Percentiles rank a stretch among this genome's conserved stretches.
phyloP scores from a whole-genome alignment of 2,888 invertebrate genomes.

The Drosophila atripex region DNA sequence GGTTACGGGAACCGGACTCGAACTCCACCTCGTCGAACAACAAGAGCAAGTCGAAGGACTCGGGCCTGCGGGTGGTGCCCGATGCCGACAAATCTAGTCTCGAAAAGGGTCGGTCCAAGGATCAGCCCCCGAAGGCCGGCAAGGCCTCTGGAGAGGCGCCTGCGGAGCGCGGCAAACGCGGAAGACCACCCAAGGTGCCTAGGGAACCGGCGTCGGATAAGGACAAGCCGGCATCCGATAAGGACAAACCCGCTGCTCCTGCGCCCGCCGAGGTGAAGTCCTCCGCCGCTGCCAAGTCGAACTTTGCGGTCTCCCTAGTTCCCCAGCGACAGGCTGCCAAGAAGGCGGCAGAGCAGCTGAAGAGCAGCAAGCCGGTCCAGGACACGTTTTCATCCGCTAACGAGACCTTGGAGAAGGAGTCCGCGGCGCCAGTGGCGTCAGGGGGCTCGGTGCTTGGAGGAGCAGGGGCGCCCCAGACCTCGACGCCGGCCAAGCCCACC shows the following conservation, averaged over 20 bases:
- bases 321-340: slow-evolving; percentile 96
- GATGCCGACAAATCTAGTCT: slow-evolving; percentile 83
- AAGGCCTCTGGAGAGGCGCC: slow-evolving; percentile 33
- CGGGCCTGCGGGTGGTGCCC: neutral
- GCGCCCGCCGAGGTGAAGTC: slow-evolving; percentile 9
- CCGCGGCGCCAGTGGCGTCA: slow-evolving; percentile 3
- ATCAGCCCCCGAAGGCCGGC: slow-evolving; percentile 53
- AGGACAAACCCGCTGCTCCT: slow-evolving; percentile 31
- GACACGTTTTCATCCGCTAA: slow-evolving; percentile 71
- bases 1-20: slow-evolving; percentile 58
- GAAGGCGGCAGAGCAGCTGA: slow-evolving; percentile 95
- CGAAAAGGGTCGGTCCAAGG: slow-evolving; percentile 68
- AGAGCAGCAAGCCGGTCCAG: slow-evolving; percentile 89
- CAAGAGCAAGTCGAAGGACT: slow-evolving; percentile 40
- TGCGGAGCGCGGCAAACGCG: slow-evolving; percentile 81
- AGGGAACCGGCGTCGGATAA: slow-evolving; percentile 56
- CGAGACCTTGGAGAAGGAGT: slow-evolving; percentile 48
- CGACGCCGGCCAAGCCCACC: slow-evolving; percentile 39
- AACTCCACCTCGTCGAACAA: slow-evolving; percentile 15
- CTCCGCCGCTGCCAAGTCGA: slow-evolving; percentile 75
- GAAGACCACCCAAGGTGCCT: slow-evolving; percentile 80
- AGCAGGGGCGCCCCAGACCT: slow-evolving; percentile 8
- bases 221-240: slow-evolving; percentile 28
- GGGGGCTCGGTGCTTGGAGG: neutral
- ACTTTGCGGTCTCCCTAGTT: slow-evolving; percentile 90